Evolutionary conservation across 2,113 vertebrate genomes (phyloP).

Genomic region (Calidris pygmaea): DNA sequence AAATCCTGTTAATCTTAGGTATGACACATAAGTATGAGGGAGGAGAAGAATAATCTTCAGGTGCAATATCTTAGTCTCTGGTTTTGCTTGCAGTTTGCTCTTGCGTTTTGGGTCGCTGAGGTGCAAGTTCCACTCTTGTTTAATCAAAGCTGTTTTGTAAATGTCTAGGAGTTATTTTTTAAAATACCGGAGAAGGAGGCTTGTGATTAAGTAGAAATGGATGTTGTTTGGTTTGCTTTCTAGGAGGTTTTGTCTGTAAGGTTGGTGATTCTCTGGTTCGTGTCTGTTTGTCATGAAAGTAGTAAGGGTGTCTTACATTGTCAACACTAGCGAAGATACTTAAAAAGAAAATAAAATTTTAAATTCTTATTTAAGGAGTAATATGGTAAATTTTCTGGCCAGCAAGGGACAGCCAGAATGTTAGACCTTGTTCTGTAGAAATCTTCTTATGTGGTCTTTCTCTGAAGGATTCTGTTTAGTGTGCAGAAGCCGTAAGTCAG

Average conservation of each 20-base stretch:
- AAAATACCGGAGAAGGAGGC: neutral
- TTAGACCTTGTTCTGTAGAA: neutral
- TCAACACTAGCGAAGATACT: neutral
- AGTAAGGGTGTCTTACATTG: neutral
- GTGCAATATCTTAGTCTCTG: neutral
- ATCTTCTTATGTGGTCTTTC: neutral
- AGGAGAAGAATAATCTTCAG: neutral
- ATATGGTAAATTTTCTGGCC: neutral
- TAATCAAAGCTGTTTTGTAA: neutral
- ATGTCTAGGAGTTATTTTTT: neutral
- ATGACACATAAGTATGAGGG: neutral
- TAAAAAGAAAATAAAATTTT: neutral
- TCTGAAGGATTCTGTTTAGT: neutral
- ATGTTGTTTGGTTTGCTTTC: neutral
- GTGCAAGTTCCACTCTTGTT: neutral
- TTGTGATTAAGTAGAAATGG: neutral
- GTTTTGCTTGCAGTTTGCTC: neutral
- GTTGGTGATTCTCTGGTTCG: neutral
- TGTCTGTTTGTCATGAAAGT: neutral
- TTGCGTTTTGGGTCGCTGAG: neutral
- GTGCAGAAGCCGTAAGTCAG: neutral
- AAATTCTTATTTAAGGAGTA: neutral
- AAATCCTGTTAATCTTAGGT: neutral
- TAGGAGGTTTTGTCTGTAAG: neutral
- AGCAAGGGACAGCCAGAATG: neutral